Conservation (phyloP, 2,797 vertebrate genomes). For the Enteromius radiatus region DNA sequence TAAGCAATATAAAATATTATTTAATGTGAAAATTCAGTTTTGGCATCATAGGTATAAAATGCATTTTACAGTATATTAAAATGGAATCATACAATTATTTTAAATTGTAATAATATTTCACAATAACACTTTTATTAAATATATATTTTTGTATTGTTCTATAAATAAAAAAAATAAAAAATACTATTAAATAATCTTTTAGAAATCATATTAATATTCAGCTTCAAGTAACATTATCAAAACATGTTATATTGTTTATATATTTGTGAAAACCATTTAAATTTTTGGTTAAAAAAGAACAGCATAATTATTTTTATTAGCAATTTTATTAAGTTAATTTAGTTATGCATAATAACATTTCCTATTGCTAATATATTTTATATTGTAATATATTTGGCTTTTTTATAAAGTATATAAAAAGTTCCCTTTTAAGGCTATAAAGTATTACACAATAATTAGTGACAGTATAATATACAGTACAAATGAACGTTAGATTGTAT, state of each 20-base stretch:
- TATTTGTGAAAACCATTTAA: neutral
- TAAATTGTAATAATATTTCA: neutral
- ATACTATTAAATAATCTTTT: neutral
- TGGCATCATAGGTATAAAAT: too few species aligned
- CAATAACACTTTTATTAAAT: neutral
- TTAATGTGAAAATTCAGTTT: neutral
- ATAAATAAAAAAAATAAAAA: too few species aligned
- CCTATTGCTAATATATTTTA: too few species aligned
- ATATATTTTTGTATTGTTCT: too few species aligned
- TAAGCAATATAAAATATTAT: too few species aligned
- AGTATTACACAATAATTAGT: neutral
- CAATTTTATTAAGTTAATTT: too few species aligned
- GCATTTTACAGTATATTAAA: neutral
- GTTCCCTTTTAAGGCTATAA: too few species aligned
- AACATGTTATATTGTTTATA: neutral
- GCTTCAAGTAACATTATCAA: neutral
- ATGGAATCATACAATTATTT: neutral
- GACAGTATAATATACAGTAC: neutral
- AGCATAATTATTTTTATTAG: neutral
- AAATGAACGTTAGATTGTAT: neutral
- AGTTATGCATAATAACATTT: too few species aligned
- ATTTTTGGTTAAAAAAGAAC: neutral
- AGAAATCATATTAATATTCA: constrained; percentile 4
- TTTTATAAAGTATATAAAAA: too few species aligned
- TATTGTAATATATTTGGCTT: neutral